Conservation (phyloP, 2,797 vertebrate genomes). For the Geotrypetes seraphini region DNA sequence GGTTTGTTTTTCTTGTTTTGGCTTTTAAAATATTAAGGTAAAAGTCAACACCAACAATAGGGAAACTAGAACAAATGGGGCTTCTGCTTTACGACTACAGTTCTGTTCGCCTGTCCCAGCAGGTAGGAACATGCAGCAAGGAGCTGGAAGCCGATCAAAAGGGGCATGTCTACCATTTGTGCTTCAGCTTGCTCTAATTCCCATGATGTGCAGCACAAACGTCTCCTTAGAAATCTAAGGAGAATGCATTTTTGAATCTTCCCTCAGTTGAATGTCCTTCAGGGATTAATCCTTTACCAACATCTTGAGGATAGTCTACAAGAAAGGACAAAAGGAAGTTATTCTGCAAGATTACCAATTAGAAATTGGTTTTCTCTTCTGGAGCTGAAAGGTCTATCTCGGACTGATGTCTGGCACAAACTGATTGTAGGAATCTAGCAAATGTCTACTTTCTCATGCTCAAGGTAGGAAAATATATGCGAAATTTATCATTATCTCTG, state of each 20-base stretch:
- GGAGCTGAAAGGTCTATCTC: constrained; percentile 7
- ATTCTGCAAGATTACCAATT: background rate
- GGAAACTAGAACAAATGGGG: no score
- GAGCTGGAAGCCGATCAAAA: constrained; percentile 36
- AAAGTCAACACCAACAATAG: no score
- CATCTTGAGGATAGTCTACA: background rate
- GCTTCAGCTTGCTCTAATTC: constrained; percentile 29
- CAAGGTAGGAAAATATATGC: constrained; percentile 47
- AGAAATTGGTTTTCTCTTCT: constrained; percentile 18
- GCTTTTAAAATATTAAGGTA: no score
- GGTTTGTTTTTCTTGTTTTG: background rate
- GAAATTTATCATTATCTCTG: no score
- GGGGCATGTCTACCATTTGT: constrained; percentile 30
- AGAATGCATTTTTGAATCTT: constrained; percentile 15
- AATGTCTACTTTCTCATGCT: constrained; percentile 15
- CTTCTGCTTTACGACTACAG: no score
- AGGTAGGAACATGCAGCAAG: constrained; percentile 35
- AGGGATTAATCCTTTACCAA: background rate
- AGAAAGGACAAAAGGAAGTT: fast-evolving
- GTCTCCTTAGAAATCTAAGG: constrained; percentile 22
- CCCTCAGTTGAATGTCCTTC: constrained; percentile 2
- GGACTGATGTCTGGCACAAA: background rate
- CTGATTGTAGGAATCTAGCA: constrained; percentile 19
- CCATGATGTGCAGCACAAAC: constrained; percentile 26
- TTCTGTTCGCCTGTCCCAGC: constrained; percentile 9